Evolutionary conservation across 2,888 invertebrate species (phyloP).

Genomic region (Venusia cambrica): DNA sequence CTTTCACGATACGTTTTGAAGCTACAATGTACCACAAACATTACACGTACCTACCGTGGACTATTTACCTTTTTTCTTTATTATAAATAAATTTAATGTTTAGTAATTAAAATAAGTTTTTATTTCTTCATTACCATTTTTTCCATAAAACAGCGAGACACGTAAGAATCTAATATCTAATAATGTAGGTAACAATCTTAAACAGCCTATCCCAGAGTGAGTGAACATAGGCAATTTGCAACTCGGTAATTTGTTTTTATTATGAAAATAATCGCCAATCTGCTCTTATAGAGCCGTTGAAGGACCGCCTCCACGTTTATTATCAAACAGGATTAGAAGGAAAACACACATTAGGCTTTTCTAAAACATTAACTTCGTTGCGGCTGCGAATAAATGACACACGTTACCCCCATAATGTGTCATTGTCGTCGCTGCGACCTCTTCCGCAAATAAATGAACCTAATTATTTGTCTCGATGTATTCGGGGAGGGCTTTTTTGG

Average conservation of each 20-base stretch:
- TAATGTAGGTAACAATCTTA: too few species aligned
- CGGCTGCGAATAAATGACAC: constrained; percentile 53
- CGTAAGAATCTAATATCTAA: too few species aligned
- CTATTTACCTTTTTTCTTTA: too few species aligned
- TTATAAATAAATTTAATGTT: too few species aligned
- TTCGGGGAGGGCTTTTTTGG: too few species aligned
- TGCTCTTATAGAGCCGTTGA: constrained; percentile 42
- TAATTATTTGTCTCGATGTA: too few species aligned
- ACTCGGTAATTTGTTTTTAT: constrained; percentile 40
- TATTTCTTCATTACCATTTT: too few species aligned
- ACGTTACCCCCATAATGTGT: constrained; percentile 54
- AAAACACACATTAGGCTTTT: constrained; percentile 58
- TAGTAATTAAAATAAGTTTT: too few species aligned
- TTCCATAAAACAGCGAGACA: too few species aligned
- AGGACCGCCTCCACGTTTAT: constrained; percentile 52
- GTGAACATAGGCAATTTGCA: constrained; percentile 8
- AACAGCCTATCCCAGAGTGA: constrained; percentile 10
- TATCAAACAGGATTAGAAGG: constrained; percentile 61
- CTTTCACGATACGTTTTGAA: too few species aligned
- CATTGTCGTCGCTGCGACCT: constrained; percentile 48
- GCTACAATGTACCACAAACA: too few species aligned
- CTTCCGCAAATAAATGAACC: constrained; percentile 38
- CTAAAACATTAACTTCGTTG: constrained; percentile 59
- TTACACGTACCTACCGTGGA: too few species aligned
- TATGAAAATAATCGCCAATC: constrained; percentile 50